phyloP scores from a whole-genome alignment of 2,113 vertebrate genomes.

The Paramisgurnus dabryanus region DNA sequence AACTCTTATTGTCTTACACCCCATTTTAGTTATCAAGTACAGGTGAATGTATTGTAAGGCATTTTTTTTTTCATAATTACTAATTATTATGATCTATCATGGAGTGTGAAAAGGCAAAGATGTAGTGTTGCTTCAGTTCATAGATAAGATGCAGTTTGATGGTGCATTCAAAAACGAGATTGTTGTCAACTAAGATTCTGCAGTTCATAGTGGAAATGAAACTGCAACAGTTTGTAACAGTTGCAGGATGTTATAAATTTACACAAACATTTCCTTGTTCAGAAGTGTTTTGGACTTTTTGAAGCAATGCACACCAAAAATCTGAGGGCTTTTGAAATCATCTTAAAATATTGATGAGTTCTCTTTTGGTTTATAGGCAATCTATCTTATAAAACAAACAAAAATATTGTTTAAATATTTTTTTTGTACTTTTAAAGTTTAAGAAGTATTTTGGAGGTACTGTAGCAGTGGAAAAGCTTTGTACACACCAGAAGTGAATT shows the following conservation, averaged over 20 bases:
- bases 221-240: background rate
- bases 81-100: too few species aligned
- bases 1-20: too few species aligned
- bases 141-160: background rate
- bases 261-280: background rate
- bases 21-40: too few species aligned
- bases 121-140: background rate
- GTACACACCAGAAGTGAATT: too few species aligned
- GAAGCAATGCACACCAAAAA: conserved; percentile 6
- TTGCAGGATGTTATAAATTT: background rate
- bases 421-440: background rate
- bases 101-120: too few species aligned
- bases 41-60: too few species aligned
- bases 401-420: too few species aligned
- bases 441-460: background rate
- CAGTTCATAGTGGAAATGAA: background rate
- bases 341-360: background rate
- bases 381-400: conserved; percentile 1
- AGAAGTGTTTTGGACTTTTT: background rate
- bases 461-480: background rate
- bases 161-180: too few species aligned
- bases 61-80: too few species aligned
- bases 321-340: background rate
- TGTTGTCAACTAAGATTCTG: background rate
- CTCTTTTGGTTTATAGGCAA: background rate